Evolutionary conservation across 1,140 invertebrate species (phyloP).

Genomic region (Drosophila ercepeae): DNA sequence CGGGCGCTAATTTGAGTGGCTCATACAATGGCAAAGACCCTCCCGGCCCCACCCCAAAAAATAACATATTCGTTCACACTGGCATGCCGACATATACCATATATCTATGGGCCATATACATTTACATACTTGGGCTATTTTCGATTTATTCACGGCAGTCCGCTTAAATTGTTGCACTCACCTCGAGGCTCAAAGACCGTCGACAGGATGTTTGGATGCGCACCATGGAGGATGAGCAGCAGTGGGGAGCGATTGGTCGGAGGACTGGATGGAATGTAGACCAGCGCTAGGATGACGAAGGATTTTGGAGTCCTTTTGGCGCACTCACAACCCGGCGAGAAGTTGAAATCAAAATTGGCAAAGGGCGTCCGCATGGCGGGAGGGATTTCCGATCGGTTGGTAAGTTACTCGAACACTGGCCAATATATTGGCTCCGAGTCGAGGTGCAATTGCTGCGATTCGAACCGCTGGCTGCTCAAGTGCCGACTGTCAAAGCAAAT

Average conservation of each 20-base stretch:
- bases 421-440: conserved; percentile 16
- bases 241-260: conserved; percentile 15
- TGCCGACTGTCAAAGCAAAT: conserved; percentile 82
- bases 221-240: conserved; percentile 35
- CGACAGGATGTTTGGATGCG: conserved; percentile 12
- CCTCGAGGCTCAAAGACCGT: conserved; percentile 15
- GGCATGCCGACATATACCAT: conserved; percentile 6
- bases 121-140: conserved; percentile 31
- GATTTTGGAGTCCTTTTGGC: neutral
- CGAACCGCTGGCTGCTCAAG: conserved; percentile 60
- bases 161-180: conserved; percentile 41
- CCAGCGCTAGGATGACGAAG: neutral
- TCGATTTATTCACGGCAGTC: conserved; percentile 33
- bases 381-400: conserved; percentile 45
- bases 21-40: conserved; percentile 17
- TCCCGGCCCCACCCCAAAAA: conserved; percentile 5
- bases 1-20: conserved; percentile 57
- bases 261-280: conserved; percentile 2
- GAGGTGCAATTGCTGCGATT: conserved; percentile 16
- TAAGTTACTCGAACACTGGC: conserved; percentile 25
- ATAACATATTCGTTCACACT: conserved; percentile 3
- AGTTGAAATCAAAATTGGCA: conserved; percentile 75
- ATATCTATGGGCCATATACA: conserved; percentile 11
- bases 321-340: conserved; percentile 62
- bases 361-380: conserved; percentile 75